A percentile compares a stretch with the other conserved stretches of the same genome.
Evolutionary conservation across 2,888 invertebrate species (phyloP).

Genomic region (Hemithea aestivaria): DNA sequence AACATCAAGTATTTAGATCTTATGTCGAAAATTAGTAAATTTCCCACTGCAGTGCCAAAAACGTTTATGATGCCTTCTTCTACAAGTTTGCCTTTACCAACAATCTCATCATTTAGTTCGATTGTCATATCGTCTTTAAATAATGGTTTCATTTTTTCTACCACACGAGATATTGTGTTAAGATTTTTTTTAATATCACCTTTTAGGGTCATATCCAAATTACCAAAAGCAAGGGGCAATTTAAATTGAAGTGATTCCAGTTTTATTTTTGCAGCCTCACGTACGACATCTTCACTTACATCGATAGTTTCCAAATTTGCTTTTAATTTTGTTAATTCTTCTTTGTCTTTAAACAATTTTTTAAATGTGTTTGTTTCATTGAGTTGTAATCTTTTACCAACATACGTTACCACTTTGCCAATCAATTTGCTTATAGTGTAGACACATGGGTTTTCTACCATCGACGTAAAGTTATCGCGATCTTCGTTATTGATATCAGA

Average conservation of each 20-base stretch:
- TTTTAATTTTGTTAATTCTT: constrained; percentile 18
- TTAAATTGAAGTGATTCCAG: constrained; percentile 27
- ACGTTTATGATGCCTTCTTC: constrained; percentile 29
- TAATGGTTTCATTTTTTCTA: constrained; percentile 13
- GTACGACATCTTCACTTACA: constrained; percentile 24
- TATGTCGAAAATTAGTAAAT: constrained; percentile 30
- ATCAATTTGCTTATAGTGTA: constrained; percentile 31
- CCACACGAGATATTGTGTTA: constrained; percentile 20
- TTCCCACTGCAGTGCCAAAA: constrained; percentile 40
- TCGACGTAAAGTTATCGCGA: constrained; percentile 15
- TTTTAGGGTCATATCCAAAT: constrained; percentile 31
- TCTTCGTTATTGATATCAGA: constrained; percentile 22
- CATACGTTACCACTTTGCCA: constrained; percentile 27
- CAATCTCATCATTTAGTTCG: constrained; percentile 26
- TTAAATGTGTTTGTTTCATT: constrained; percentile 21
- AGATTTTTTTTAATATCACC: constrained; percentile 15
- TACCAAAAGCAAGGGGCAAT: constrained; percentile 36
- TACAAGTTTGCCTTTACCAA: constrained; percentile 29
- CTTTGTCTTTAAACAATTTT: constrained; percentile 22
- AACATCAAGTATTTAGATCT: constrained; percentile 29
- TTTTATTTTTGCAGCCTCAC: constrained; percentile 27
- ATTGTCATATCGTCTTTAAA: constrained; percentile 20
- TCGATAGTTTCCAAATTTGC: constrained; percentile 26
- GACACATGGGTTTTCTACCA: constrained; percentile 27
- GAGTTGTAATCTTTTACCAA: constrained; percentile 20